Base-by-base conservation (phyloP, 2,113 vertebrate species). In the Mandrillus leucophaeus region DNA sequence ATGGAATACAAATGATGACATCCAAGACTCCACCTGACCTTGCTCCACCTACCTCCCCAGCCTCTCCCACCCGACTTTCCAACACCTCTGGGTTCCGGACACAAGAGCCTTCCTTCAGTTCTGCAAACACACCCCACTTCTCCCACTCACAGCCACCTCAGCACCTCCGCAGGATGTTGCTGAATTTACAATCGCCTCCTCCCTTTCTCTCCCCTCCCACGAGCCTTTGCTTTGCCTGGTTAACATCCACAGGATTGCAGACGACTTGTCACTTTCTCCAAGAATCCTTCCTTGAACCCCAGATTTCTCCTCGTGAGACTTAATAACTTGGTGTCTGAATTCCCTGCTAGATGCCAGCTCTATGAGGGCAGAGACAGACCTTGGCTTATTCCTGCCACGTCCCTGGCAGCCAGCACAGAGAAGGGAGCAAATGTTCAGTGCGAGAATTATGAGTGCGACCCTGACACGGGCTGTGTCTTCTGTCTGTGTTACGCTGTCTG, bases 61-160 rank as follows among this genome's bases (percentile, higher is more conserved):
- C 3, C 30, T 22, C 23, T 50, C 35, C 43, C 22, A 40, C 12
- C 64, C 52, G 9, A 23, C 8, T 45, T 38, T 72, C 23, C 59
- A 25, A 27, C 40, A 12, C 50, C 23, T 61, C n/a, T 43, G 6
- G 30, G 50, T 13, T 61, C 70, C 6, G 35, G 18, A 3, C 64
- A 73, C 8, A 27, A 3, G 5, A 43, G 11, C 9, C 1, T 10
- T 4, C 32, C 57, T 61, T 59, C 35, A n/a, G 22, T 59, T 88
- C 43, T 66, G 3, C 83, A 59, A 43, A 50, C 16, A 73, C 0
- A 3, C 6, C 6, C 1, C 1, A 1, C 30, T 50, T n/a, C 23
- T 68, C 23, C 17, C 6, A 1, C 32, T 25, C n/a, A 7, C n/a
- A 43, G 25, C 25, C 30, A 32, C 6, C 50, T 68, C 12, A 4